Evolutionary conservation across 2,888 invertebrate species (phyloP), one percentile per base, ranked within the genome.

Genomic region (Machimus rusticus): DNA sequence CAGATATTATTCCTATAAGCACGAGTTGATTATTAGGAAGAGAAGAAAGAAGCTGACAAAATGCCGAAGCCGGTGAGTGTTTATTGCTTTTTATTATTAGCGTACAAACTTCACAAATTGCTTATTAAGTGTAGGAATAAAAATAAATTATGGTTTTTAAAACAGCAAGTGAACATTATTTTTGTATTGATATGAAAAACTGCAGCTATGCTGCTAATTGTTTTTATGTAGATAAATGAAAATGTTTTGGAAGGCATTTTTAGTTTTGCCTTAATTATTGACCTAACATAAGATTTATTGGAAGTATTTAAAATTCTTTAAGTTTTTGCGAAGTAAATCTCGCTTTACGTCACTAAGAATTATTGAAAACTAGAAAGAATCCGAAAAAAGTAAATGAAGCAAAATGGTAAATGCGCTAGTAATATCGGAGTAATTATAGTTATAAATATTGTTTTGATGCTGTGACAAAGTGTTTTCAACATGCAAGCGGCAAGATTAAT

Each of bases 31-130:
- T 57, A 57, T 31, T 57, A 46, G 39, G 19, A 74, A 85, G 37
- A 34, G 34, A 28, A 76, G n/a, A 76, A 76, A 31, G 37, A 76
- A 76, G 34, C 39, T 74, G 43, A 74, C 85, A 85, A 85, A 85
- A 85, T 85, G 85, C 85, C 85, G 74, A 85, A 85, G 46, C 31
- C 85, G 85, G 85, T 85, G 23, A 85, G 85, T 85, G 39, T 84
- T 84, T 39, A 39, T 79, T 84, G n/a, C 14, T 39, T 66, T 66
- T 84, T 84, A 79, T 46, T 79, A 66, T 66, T 66, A 66, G 9
- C 19, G 28, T 19, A 28, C 23, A 12, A 66, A 66, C 37, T 66
- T 51, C 2, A 31, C 78, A 78, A 78, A 57, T 55, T 55, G n/a
- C 37, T 82, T 82, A 84, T 66, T 66, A 57, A 84, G 39, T 84